These are phyloP conservation scores for Helicoverpa armigera DNA, from an alignment of 1,140 invertebrate genomes.

Conservation along the genomic window DNA sequence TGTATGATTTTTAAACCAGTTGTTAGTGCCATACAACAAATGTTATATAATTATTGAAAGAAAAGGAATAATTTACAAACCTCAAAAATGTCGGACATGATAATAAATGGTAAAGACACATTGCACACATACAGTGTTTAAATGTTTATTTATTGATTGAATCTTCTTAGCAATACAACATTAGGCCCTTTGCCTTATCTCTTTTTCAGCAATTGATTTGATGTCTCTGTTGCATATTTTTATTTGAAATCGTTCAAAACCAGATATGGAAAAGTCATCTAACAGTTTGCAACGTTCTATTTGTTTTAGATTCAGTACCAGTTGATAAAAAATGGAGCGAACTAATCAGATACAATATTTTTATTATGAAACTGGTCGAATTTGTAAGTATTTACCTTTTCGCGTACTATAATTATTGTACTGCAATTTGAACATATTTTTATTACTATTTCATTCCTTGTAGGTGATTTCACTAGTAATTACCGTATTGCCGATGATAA, in stretches of 20 bases:
- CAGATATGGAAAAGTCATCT: too few species aligned
- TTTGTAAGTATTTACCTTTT: slow-evolving; percentile 76
- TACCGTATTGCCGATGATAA: slow-evolving; percentile 66
- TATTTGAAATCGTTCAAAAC: too few species aligned
- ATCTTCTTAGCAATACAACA: too few species aligned
- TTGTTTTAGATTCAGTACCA: slow-evolving; percentile 77
- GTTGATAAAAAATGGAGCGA: slow-evolving; percentile 83
- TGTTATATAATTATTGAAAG: background rate
- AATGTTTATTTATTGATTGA: too few species aligned
- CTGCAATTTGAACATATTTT: slow-evolving; percentile 2
- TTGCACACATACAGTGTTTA: too few species aligned
- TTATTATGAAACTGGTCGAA: slow-evolving; percentile 83
- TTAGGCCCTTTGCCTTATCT: too few species aligned
- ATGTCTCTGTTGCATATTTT: too few species aligned
- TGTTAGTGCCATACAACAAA: background rate
- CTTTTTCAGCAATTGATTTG: too few species aligned
- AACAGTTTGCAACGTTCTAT: background rate
- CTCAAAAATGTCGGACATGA: slow-evolving; percentile 78
- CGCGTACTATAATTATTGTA: background rate
- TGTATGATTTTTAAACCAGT: background rate
- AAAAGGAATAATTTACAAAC: background rate
- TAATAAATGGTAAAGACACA: slow-evolving; percentile 77
- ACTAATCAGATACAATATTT: slow-evolving; percentile 82
- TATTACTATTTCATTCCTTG: slow-evolving; percentile 60
- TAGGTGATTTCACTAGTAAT: slow-evolving; percentile 77